Evolutionary conservation across 2,888 invertebrate genomes (phyloP), one percentile per base, ranked within the genome.

Genomic region (Athalia cordata): DNA sequence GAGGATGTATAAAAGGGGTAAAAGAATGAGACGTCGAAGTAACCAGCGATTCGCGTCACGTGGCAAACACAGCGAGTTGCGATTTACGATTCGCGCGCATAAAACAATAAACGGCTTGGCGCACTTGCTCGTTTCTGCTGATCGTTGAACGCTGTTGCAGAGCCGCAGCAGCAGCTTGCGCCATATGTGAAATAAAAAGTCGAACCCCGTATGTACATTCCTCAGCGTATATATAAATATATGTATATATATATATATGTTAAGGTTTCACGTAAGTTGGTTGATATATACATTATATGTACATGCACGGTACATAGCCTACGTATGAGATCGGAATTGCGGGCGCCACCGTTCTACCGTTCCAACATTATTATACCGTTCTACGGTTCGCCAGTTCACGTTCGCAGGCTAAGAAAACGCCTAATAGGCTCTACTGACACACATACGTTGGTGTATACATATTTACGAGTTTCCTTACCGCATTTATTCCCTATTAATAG

Each of bases 181-280:
- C 43, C 62, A 75, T 75, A 75, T 52, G 75, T 50, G 62, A 75
- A 75, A 75, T 75, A 64, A 75, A 59, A 75, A 75, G 75, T 75
- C 62, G 59, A 5, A 49, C 49, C 62, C 47, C 62, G 75, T 75
- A 59, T 72, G 47, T 47, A 59, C 72, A 72, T 72, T 72, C 65
- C 65, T 49, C 68, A 1, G 29, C 29, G 29, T 29, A 29, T 29
- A 29, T 29, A 29, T 29, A 29, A 29, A 29, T 29, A 55, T 55
- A 55, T 55, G n/a, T 55, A n/a, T 68, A 29, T n/a, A 5, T 59
- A 29, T 57, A 59, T 8, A 13, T 47, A 59, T 59, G 43, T n/a
- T 72, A 57, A 57, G 45, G 29, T 29, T 29, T 29, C 29, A 29
- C 29, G 29, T 29, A 29, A 29, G 29, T 29, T 29, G 29, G 29